Base-by-base conservation (phyloP, 2,113 vertebrate species). In the Silurus asotus region DNA sequence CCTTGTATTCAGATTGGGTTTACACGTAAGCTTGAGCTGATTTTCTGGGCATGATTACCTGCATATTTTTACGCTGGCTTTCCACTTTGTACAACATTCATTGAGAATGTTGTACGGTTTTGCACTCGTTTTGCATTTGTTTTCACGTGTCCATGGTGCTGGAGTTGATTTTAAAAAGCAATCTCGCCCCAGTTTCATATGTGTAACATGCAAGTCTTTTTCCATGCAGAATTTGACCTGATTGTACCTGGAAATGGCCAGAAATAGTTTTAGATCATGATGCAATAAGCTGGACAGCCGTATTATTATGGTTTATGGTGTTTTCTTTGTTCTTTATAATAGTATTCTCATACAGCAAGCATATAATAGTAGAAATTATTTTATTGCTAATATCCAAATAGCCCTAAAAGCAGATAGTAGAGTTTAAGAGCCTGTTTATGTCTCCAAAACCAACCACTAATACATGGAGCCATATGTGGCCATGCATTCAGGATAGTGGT, bases 371-470 rank as follows among this genome's bases (percentile, higher is more conserved):
- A 37, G 37, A 74, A 74, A 37, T 48, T 70, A 65, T 58, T 62
- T 58, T 0, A 2, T 28, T 56, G 15, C 23, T 28, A 23, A 49
- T 74, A 49, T 23, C 19, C 25, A 45, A 67, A n/a, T 62, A 59
- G 6, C 55, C 25, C 49, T 3, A 6, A 17, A 77, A 84, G 15
- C 74, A 65, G n/a, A 77, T 28, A 61, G 45, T 3, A 51, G 9
- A 84, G 56, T 19, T 83, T 28, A 51, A 65, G 74, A 55, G 45
- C 45, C 19, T 37, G 59, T 48, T 77, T 85, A 48, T 65, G 75
- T 37, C 55, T 55, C 10, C 13, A 55, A 23, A 49, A 14, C 6
- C 61, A 55, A 45, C 75, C n/a, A 56, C 8, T 67, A 49, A n/a
- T n/a, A 37, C 19, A 13, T 48, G 62, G 58, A 64, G 20, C 20